These are phyloP conservation scores for Teleiodes luculella DNA, from an alignment of 2,888 invertebrate species.

Conservation along the genomic window DNA sequence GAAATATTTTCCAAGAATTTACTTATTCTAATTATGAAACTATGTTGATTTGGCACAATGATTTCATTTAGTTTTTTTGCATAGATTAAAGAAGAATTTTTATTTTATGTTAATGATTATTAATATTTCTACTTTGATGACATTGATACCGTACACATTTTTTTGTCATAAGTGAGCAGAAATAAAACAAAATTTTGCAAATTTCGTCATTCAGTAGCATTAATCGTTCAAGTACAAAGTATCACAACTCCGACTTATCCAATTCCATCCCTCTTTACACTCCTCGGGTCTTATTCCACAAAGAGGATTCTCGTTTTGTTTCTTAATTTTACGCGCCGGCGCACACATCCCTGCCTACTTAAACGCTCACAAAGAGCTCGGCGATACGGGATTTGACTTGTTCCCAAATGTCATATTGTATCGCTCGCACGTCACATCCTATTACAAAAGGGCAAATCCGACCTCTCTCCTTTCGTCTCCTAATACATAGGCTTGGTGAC, in stretches of 20 bases:
- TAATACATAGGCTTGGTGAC: conserved; percentile 23
- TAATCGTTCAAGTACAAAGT: no score
- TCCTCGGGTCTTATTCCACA: conserved; percentile 28
- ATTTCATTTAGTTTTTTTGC: no score
- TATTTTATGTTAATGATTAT: no score
- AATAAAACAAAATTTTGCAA: no score
- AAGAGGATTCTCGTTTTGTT: conserved; percentile 52
- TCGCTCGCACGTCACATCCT: conserved; percentile 29
- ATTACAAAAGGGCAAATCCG: conserved; percentile 25
- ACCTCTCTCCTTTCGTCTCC: conserved; percentile 11
- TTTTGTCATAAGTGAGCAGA: no score
- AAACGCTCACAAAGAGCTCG: conserved; percentile 28
- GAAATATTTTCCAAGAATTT: no score
- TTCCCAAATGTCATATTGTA: conserved; percentile 28
- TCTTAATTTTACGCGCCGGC: conserved; percentile 53
- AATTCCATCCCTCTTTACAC: conserved; percentile 18
- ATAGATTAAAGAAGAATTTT: no score
- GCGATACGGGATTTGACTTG: conserved; percentile 19
- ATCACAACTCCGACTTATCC: conserved; percentile 23
- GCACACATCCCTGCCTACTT: conserved; percentile 41
- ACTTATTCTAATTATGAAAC: no score
- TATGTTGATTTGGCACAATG: no score
- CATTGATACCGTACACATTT: no score
- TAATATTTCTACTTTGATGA: no score
- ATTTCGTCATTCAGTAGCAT: no score